A percentile compares a stretch with the other conserved stretches of the same genome.
Conservation (phyloP, 1,140 invertebrate genomes). For the Papilio dardanus region DNA sequence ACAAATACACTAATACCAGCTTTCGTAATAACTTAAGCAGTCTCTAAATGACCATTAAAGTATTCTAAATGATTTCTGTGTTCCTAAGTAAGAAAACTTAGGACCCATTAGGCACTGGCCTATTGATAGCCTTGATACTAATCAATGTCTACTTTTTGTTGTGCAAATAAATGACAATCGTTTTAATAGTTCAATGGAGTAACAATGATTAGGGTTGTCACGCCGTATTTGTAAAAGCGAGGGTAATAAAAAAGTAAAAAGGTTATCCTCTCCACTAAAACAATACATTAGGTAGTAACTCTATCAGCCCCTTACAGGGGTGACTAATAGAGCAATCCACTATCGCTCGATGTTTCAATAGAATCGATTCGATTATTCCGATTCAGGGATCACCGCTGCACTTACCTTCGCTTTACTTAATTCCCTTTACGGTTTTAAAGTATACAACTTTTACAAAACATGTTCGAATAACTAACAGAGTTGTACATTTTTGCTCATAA, state of each 20-base stretch:
- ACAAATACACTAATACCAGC: no score
- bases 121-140: no score
- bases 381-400: constrained; percentile 46
- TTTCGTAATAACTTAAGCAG: no score
- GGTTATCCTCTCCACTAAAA: constrained; percentile 47
- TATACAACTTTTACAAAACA: constrained; percentile 29
- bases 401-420: constrained; percentile 40
- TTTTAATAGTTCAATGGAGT: not conserved
- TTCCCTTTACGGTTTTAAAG: constrained; percentile 42
- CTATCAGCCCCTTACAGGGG: constrained; percentile 50
- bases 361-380: constrained; percentile 62
- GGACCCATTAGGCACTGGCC: no score
- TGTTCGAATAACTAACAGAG: not conserved
- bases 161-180: not conserved
- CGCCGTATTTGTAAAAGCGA: not conserved
- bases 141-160: not conserved
- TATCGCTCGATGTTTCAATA: constrained; percentile 47
- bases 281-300: constrained; percentile 56
- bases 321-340: constrained; percentile 60
- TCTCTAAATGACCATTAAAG: no score
- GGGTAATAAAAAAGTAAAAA: constrained; percentile 27
- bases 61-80: no score
- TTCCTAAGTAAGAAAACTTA: no score
- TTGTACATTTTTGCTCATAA: not conserved
- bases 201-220: constrained; percentile 11